Conservation (phyloP, 2,888 invertebrate genomes). For the Caenorhabditis imperialis region DNA sequence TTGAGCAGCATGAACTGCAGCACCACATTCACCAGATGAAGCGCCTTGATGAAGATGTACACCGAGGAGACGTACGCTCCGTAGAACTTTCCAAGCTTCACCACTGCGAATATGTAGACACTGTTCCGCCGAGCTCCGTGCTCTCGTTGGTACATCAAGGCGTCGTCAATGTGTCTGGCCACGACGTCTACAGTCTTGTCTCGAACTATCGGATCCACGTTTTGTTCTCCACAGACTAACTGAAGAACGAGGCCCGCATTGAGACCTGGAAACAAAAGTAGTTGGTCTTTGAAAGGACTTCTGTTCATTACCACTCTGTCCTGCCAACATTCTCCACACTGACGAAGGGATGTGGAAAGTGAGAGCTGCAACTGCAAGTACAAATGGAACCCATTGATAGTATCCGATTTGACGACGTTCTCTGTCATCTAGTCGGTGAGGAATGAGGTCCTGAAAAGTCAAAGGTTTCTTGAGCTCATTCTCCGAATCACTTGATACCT, state of each 20-base stretch:
- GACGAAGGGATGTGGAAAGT: slow-evolving; percentile 78
- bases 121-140: slow-evolving; percentile 66
- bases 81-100: slow-evolving; percentile 78
- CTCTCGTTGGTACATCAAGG: slow-evolving; percentile 78
- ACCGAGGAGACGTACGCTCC: slow-evolving; percentile 80
- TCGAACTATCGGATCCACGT: slow-evolving; percentile 80
- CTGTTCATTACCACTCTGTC: slow-evolving; percentile 71
- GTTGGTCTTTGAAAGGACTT: no score
- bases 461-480: no score
- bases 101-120: slow-evolving; percentile 70
- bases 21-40: slow-evolving; percentile 73
- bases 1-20: slow-evolving; percentile 80
- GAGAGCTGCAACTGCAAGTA: slow-evolving; percentile 75
- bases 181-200: slow-evolving; percentile 80
- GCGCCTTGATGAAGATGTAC: slow-evolving; percentile 79
- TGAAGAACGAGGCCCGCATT: slow-evolving; percentile 79
- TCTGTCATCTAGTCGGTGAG: slow-evolving; percentile 78
- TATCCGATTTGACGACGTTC: slow-evolving; percentile 77
- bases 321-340: slow-evolving; percentile 77
- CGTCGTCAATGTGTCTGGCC: slow-evolving; percentile 80
- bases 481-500: no score
- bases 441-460: slow-evolving; percentile 78
- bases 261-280: slow-evolving; percentile 75
- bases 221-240: slow-evolving; percentile 77
- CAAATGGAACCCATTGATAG: slow-evolving; percentile 76